Evolutionary conservation across 2,797 vertebrate genomes (phyloP).

Genomic region (Pithecia hirsuta): DNA sequence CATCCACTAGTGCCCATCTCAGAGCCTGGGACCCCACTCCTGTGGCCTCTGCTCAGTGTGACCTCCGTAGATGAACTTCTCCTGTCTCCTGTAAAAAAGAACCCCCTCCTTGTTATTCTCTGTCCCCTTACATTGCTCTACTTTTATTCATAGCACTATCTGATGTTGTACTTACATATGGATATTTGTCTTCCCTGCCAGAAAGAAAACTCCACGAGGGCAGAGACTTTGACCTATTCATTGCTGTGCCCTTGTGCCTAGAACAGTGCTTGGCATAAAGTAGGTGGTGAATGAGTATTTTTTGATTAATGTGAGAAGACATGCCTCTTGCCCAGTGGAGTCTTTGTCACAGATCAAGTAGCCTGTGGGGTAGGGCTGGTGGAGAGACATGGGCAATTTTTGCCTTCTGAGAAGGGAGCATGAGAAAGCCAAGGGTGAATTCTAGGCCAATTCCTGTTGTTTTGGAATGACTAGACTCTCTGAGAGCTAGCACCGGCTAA

Average conservation of each 20-base stretch:
- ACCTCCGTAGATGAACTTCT: not conserved
- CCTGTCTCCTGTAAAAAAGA: not conserved
- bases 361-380: not conserved
- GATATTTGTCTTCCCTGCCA: not conserved
- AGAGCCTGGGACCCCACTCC: too few relatives aligned
- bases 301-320: not conserved
- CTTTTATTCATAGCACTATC: not conserved
- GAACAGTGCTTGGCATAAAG: not conserved
- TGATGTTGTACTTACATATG: not conserved
- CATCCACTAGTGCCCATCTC: not conserved
- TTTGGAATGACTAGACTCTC: not conserved
- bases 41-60: not conserved
- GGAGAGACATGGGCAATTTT: not conserved
- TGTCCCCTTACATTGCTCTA: not conserved
- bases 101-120: not conserved
- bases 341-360: not conserved
- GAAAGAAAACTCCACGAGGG: not conserved
- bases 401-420: not conserved
- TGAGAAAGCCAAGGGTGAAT: not conserved
- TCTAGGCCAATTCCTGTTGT: not conserved
- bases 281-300: not conserved
- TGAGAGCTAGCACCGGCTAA: not conserved
- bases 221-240: not conserved
- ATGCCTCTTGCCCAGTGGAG: not conserved
- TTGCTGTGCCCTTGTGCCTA: not conserved